These are phyloP conservation scores for Onychostruthus taczanowskii DNA, from an alignment of 2,113 vertebrate genomes.

Conservation along the genomic window DNA sequence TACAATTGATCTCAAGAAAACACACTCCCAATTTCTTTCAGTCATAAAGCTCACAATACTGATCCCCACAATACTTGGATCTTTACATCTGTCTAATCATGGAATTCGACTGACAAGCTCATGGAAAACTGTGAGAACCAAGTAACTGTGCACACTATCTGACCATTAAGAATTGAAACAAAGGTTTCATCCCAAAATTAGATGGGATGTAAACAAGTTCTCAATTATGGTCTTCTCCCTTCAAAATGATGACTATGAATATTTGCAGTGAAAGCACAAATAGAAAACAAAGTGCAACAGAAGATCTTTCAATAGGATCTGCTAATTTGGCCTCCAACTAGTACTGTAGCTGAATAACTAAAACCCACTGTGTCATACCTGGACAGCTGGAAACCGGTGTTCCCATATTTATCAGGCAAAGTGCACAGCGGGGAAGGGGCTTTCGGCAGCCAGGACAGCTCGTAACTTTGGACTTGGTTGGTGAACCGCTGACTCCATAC, in stretches of 20 bases:
- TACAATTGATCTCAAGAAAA: background rate
- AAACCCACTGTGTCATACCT: constrained; percentile 72
- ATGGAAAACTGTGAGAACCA: background rate
- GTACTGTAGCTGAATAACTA: background rate
- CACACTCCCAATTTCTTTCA: background rate
- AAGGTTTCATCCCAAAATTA: background rate
- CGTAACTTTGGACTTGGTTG: constrained; percentile 97
- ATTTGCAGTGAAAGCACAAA: background rate
- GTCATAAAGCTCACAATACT: background rate
- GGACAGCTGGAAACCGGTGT: constrained; percentile 94
- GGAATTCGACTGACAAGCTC: background rate
- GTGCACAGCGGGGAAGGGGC: constrained; percentile 94
- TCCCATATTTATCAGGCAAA: constrained; percentile 99
- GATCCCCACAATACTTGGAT: background rate
- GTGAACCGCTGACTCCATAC: constrained; percentile 95
- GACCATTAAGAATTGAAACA: background rate
- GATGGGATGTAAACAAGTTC: background rate
- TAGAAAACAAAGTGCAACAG: background rate
- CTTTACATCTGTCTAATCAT: background rate
- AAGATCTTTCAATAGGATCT: background rate
- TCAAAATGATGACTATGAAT: background rate
- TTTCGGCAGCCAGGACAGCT: constrained; percentile 98
- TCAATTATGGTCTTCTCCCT: background rate
- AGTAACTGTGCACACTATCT: background rate
- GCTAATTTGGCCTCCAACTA: background rate